Evolutionary conservation across 2,888 invertebrate genomes (phyloP).

Genomic region (Ptycholaimellus sp.): DNA sequence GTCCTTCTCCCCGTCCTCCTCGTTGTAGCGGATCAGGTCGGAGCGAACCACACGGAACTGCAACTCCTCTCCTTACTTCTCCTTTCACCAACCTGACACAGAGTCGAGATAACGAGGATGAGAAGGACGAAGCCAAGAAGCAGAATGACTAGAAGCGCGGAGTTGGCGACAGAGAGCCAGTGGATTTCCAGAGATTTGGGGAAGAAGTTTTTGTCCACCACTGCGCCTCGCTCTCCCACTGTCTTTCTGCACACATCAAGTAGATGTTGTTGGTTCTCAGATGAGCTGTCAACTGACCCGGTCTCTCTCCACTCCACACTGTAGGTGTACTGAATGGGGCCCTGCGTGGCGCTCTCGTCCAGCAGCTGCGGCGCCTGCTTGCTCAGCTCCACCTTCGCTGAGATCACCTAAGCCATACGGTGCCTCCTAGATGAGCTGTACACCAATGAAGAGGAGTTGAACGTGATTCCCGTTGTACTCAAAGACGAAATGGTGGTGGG

Average conservation of each 20-base stretch:
- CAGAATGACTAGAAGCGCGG: slow-evolving; percentile 32
- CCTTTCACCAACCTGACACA: background rate
- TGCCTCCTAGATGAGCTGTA: background rate
- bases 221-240: slow-evolving; percentile 22
- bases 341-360: slow-evolving; percentile 23
- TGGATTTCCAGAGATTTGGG: slow-evolving; percentile 34
- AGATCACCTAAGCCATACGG: slow-evolving; percentile 26
- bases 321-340: slow-evolving; percentile 30
- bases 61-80: too few species aligned
- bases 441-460: background rate
- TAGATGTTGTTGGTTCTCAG: too few species aligned
- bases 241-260: too few species aligned
- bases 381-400: slow-evolving; percentile 30
- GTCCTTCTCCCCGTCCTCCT: slow-evolving; percentile 30
- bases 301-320: slow-evolving; percentile 31
- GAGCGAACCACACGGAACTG: slow-evolving; percentile 31
- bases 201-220: slow-evolving; percentile 30
- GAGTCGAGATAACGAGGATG: slow-evolving; percentile 28
- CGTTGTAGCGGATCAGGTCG: slow-evolving; percentile 32
- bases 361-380: slow-evolving; percentile 27
- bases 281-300: slow-evolving; percentile 28
- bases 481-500: slow-evolving; percentile 32
- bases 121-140: slow-evolving; percentile 33
- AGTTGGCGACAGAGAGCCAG: slow-evolving; percentile 35
- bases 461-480: slow-evolving; percentile 30